phyloP scores from a whole-genome alignment of 1,140 invertebrate species.

The Drosophila leontia region DNA sequence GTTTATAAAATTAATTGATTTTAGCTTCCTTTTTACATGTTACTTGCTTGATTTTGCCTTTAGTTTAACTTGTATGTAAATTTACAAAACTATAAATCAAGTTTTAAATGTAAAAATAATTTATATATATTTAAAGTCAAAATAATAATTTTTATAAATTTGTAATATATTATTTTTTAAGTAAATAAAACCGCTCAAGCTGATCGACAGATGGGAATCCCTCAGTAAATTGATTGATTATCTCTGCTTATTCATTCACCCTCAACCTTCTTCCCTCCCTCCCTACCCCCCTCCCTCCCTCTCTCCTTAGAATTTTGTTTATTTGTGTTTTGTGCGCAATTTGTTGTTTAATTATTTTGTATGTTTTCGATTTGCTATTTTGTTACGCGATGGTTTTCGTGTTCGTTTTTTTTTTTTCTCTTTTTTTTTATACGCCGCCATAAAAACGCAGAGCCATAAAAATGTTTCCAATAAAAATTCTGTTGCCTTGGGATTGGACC shows the following conservation, averaged over 20 bases:
- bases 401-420: constrained; percentile 9
- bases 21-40: neutral
- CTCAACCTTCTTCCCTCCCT: too few relatives aligned
- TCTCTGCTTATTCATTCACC: constrained; percentile 11
- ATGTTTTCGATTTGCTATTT: constrained; percentile 67
- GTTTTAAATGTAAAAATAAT: too few relatives aligned
- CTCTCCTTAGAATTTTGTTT: constrained; percentile 34
- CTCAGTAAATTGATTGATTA: constrained; percentile 37
- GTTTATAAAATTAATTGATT: neutral
- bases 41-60: too few relatives aligned
- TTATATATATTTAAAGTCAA: too few relatives aligned
- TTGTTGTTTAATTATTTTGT: constrained; percentile 64
- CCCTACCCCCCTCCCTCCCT: neutral
- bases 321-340: constrained; percentile 62
- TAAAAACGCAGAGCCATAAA: constrained; percentile 73
- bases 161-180: too few relatives aligned
- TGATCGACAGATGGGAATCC: constrained; percentile 4
- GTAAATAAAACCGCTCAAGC: neutral
- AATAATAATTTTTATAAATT: too few relatives aligned
- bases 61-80: too few relatives aligned
- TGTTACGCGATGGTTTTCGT: constrained; percentile 48
- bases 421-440: constrained; percentile 60
- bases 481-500: constrained; percentile 39
- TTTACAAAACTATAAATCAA: too few relatives aligned
- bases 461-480: constrained; percentile 73